Conservation (phyloP, 2,797 vertebrate genomes). For the Gallinago nigripennis region DNA sequence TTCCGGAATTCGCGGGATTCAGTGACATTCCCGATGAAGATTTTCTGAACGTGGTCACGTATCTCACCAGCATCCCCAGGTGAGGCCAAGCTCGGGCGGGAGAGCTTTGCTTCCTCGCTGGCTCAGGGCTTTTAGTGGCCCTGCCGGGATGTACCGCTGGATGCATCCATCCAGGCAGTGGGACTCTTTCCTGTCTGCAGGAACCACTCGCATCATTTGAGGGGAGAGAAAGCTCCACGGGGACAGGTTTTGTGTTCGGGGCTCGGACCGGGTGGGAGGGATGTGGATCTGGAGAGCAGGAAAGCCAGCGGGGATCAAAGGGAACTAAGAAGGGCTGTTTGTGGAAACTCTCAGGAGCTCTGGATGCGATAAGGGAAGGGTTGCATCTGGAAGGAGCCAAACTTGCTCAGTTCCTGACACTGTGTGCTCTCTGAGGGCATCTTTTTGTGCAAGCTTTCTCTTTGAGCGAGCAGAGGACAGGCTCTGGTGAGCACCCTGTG, state of each 20-base stretch:
- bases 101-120: not conserved
- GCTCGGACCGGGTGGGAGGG: not conserved
- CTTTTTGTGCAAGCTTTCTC: not conserved
- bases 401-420: too few relatives aligned
- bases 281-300: not conserved
- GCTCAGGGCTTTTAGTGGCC: not conserved
- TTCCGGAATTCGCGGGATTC: constrained; percentile 91
- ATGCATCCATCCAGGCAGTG: not conserved
- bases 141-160: not conserved
- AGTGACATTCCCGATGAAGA: constrained; percentile 91
- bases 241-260: not conserved
- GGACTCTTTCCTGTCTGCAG: not conserved
- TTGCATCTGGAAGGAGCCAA: not conserved
- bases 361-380: not conserved
- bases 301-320: not conserved
- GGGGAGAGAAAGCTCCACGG: not conserved
- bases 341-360: not conserved
- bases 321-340: not conserved
- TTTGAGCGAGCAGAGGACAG: not conserved
- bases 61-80: constrained; percentile 95
- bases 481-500: not conserved
- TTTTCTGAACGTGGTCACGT: constrained; percentile 92
- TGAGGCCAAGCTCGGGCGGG: constrained; percentile 34
- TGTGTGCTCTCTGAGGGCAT: not conserved
- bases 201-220: not conserved